These are phyloP conservation scores for Saccostrea cuccullata DNA, from an alignment of 1,140 invertebrate genomes.

Conservation along the genomic window DNA sequence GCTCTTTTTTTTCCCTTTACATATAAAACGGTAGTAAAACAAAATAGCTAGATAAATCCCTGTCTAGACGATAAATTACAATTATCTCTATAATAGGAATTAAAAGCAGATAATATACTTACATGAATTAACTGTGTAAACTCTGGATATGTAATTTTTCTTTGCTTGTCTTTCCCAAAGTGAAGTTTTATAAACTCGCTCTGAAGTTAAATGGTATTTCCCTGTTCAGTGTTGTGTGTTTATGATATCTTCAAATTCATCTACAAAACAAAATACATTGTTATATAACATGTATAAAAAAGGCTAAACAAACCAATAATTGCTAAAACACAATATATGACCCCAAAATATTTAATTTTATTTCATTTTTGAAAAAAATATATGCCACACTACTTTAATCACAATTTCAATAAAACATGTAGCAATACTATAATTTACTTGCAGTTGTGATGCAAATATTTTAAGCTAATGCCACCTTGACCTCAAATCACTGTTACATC, in stretches of 20 bases:
- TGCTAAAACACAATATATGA: not conserved
- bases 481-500: too few species aligned
- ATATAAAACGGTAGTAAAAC: too few species aligned
- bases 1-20: too few species aligned
- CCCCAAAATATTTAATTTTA: not conserved
- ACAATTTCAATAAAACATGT: not conserved
- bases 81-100: not conserved
- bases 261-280: constrained; percentile 76
- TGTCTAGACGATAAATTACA: not conserved
- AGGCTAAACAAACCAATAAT: too few species aligned
- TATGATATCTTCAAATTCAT: constrained; percentile 97
- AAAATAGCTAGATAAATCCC: too few species aligned
- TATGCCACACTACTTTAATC: not conserved
- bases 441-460: too few species aligned
- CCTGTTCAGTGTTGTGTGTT: constrained; percentile 93
- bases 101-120: constrained; percentile 68
- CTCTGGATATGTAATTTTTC: constrained; percentile 94
- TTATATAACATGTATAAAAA: too few species aligned
- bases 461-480: too few species aligned
- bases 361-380: not conserved
- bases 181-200: constrained; percentile 97
- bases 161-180: constrained; percentile 96
- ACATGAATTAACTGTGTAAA: constrained; percentile 98
- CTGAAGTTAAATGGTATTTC: constrained; percentile 98
- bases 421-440: not conserved